Conservation (phyloP, 2,888 invertebrate genomes). For the Yponomeuta malinellus region DNA sequence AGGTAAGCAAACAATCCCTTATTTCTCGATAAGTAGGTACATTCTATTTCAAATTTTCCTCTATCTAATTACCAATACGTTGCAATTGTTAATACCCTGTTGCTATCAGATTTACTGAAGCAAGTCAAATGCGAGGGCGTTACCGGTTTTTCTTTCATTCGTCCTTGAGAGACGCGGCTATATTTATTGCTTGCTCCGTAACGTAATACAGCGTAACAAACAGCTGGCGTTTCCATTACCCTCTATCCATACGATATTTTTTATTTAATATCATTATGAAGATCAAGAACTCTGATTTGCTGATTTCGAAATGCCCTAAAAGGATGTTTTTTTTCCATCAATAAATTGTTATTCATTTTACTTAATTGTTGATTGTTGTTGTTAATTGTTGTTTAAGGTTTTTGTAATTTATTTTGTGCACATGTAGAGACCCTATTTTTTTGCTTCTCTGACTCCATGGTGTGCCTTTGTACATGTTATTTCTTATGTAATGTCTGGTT, state of each 20-base stretch:
- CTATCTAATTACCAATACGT: neutral
- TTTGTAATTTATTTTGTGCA: slow-evolving; percentile 12
- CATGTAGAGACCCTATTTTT: neutral
- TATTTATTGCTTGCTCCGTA: neutral
- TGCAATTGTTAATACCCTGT: neutral
- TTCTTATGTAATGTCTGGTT: no score
- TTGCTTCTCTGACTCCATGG: no score
- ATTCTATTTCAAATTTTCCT: neutral
- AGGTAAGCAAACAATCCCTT: slow-evolving; percentile 35
- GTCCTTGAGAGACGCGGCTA: neutral
- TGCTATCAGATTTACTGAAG: neutral
- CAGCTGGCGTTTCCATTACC: slow-evolving; percentile 1
- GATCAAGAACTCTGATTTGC: no score
- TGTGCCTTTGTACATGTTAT: no score
- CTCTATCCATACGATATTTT: neutral
- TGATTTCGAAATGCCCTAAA: no score
- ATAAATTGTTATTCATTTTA: no score
- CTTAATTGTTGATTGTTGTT: no score
- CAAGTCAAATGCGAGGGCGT: neutral
- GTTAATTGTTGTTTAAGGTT: no score
- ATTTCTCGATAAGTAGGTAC: neutral
- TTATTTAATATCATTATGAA: no score
- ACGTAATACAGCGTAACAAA: neutral
- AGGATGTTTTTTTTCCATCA: no score
- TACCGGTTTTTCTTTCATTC: slow-evolving; percentile 2